phyloP scores from a whole-genome alignment of 2,888 invertebrate genomes.

The Hyppa rectilinea region DNA sequence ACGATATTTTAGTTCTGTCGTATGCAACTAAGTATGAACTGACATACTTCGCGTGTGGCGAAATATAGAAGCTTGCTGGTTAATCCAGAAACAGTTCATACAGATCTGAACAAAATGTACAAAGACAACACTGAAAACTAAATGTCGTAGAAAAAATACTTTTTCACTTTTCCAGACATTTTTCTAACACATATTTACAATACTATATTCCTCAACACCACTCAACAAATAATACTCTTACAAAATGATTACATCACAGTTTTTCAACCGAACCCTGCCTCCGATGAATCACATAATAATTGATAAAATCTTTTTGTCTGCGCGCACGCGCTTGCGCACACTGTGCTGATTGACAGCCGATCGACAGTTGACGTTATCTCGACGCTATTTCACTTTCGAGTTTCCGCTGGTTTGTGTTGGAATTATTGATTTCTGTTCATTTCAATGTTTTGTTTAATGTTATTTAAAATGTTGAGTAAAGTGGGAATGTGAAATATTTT shows the following conservation, averaged over 20 bases:
- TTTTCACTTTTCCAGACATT: too few species aligned
- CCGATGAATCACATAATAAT: conserved; percentile 58
- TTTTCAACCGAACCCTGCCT: conserved; percentile 33
- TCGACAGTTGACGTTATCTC: conserved; percentile 65
- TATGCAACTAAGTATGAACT: conserved; percentile 24
- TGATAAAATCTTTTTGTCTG: conserved; percentile 64
- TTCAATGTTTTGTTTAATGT: conserved; percentile 21
- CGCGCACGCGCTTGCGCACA: conserved; percentile 58
- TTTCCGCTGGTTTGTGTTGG: conserved; percentile 51
- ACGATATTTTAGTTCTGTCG: conserved; percentile 33
- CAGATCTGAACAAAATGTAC: neutral
- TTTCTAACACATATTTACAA: neutral
- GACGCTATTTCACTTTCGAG: conserved; percentile 64
- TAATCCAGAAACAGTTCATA: neutral
- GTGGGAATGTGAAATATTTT: neutral
- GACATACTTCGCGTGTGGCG: conserved; percentile 30
- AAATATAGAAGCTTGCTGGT: conserved; percentile 13
- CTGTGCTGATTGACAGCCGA: conserved; percentile 64
- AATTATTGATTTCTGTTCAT: conserved; percentile 56
- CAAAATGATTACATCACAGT: conserved; percentile 53
- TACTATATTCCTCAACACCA: neutral
- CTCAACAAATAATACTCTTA: conserved; percentile 2
- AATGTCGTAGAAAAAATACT: neutral
- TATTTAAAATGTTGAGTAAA: neutral
- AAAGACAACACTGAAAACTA: neutral